A percentile compares a stretch with the other conserved stretches of the same genome.
Evolutionary conservation across 2,888 invertebrate species (phyloP).

Genomic region (Brenthis ino): DNA sequence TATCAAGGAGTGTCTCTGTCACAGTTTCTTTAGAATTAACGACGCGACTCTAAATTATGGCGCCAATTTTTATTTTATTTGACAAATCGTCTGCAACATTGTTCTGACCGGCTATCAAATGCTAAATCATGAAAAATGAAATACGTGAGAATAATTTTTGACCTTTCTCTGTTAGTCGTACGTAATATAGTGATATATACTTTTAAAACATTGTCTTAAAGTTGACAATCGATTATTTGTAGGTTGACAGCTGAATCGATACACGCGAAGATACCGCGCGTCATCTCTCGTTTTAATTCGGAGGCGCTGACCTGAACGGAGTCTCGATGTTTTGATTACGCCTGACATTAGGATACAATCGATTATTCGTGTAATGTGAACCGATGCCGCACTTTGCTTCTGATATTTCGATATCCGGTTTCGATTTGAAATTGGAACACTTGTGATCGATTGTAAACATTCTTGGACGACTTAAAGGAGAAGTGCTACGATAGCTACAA

Average conservation of each 20-base stretch:
- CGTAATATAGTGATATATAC: conserved; percentile 18
- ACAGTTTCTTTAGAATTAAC: conserved; percentile 10
- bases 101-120: conserved; percentile 53
- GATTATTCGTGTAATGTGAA: conserved; percentile 75
- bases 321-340: conserved; percentile 75
- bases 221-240: conserved; percentile 29
- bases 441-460: conserved; percentile 24
- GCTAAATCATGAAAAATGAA: conserved; percentile 57
- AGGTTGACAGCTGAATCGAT: conserved; percentile 27
- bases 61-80: conserved; percentile 45
- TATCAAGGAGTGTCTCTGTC: conserved; percentile 17
- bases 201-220: conserved; percentile 22
- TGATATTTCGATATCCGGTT: conserved; percentile 52
- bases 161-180: conserved; percentile 51
- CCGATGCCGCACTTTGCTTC: conserved; percentile 56
- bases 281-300: conserved; percentile 73
- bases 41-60: conserved; percentile 8
- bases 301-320: conserved; percentile 75
- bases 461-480: conserved; percentile 1
- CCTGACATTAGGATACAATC: conserved; percentile 77
- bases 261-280: conserved; percentile 53
- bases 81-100: conserved; percentile 63
- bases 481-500: no score
- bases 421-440: conserved; percentile 52
- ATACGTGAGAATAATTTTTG: conserved; percentile 73